Evolutionary conservation across 1,140 invertebrate genomes (phyloP), one percentile per base, ranked within the genome.

Genomic region (Pogonognathellus flavescens): DNA sequence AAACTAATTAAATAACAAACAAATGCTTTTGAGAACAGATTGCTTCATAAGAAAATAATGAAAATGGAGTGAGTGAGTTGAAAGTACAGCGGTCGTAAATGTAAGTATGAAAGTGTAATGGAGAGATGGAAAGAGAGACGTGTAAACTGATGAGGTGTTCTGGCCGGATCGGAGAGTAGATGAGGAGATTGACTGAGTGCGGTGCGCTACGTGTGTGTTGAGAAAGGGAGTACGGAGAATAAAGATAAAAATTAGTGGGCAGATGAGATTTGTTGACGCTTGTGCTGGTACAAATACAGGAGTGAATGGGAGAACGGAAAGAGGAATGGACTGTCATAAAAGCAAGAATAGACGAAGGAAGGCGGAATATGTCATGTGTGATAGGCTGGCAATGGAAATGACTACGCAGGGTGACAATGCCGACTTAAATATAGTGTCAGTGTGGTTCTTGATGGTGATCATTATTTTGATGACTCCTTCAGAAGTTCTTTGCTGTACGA

Each of bases 381-480:
- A 16, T 31, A 70, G 18, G 25, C 1, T 22, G 62, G 13, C 13
- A 11, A 31, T 41, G 31, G 31, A 41, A 41, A 41, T 41, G 31
- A 41, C 31, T 41, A 41, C n/a, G 8, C 41, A 49, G 5, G 76
- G 76, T 53, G 76, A 80, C 76, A 53, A 80, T 80, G 22, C 49
- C 52, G 41, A 80, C 41, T 55, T 80, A 80, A 55, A 55, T n/a
- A 18, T 80, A 53, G 76, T 18, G 11, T 52, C 76, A 80, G 16
- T 49, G 13, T 59, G 57, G 81, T 60, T 57, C 53, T 52, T 84
- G 82, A 84, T 70, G 82, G 31, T 70, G 16, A 9, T 60, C 82
- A 84, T 84, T 84, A 84, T 84, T 84, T 84, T 84, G 82, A 84
- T 84, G 82, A 84, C 82, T 84, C 50, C 66, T 70, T 59, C 57